Base-by-base conservation (phyloP, 1,140 invertebrate species). In the Leucophenga varia region DNA sequence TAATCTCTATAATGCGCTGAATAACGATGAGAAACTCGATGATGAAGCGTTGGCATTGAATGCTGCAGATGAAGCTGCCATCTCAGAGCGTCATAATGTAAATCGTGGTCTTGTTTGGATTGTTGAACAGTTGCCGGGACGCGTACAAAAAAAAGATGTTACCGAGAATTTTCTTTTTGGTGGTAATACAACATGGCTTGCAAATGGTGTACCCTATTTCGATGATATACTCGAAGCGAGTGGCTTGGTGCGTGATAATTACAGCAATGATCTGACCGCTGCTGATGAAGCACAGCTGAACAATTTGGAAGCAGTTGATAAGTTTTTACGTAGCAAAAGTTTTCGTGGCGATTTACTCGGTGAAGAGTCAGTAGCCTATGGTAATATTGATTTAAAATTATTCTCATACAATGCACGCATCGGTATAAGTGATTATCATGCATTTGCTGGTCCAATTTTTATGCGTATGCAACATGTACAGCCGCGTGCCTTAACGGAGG, bases 81-180 rank as follows among this genome's bases (percentile, higher is more conserved):
- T 76, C 51, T 21, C 51, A 22, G 32, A 76, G 52, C 57, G 74
- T 0, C 75, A 74, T 16, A 75, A 78, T 20, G 76, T 72, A 34
- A 72, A 77, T 2, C 79, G 81, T 52, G 85, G 79, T 14, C 64
- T 90, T 20, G 69, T 95, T 0, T 87, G 84, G 80, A 79, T 95
- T 22, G 74, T 91, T 2, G 93, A 97, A 74, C 93, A 97, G 73
- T 78, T 93, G 18, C 89, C 91, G 25, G 86, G 83, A 16, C 76
- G 81, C 3, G 79, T 83, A 10, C 78, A 81, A 22, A 77, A 79
- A 3, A 78, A 79, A 19, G 91, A 96, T 76, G 76, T 87, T 20
- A 89, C 90, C 0, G 73, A 84, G 36, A 71, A 80, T 0, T 80
- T 96, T 17, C 64, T 72, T 4, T 9, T 63, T 3, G 47, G 80